These are phyloP conservation scores for Diarsia brunnea DNA, from an alignment of 2,888 invertebrate genomes.

Conservation along the genomic window DNA sequence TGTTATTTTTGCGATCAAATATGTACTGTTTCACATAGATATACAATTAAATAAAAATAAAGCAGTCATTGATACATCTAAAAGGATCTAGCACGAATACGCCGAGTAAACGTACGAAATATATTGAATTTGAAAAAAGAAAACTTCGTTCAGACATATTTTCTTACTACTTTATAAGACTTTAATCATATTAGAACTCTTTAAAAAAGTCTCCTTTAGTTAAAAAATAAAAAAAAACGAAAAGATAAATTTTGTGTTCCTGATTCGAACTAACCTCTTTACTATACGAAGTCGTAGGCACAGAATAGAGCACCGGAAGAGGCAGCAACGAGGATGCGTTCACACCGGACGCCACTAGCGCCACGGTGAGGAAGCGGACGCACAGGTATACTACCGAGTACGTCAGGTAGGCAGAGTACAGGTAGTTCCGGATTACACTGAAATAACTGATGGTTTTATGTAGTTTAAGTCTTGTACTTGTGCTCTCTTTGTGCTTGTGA, in stretches of 20 bases:
- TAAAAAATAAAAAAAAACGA: too few species aligned
- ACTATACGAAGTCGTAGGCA: slow-evolving; percentile 89
- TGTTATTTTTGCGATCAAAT: background rate
- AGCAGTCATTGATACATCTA: background rate
- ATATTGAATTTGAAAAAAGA: background rate
- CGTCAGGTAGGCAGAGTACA: slow-evolving; percentile 85
- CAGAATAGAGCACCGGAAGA: slow-evolving; percentile 88
- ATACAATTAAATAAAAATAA: too few species aligned
- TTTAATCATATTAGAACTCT: background rate
- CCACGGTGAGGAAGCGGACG: slow-evolving; percentile 90
- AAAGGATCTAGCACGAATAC: background rate
- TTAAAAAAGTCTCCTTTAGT: too few species aligned
- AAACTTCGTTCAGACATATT: background rate
- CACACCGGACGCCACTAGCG: slow-evolving; percentile 89
- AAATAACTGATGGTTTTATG: slow-evolving; percentile 33
- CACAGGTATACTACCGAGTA: slow-evolving; percentile 91
- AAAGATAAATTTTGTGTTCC: background rate
- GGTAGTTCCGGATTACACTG: slow-evolving; percentile 68
- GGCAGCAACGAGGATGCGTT: slow-evolving; percentile 88
- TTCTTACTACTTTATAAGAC: background rate
- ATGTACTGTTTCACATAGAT: background rate
- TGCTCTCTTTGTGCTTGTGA: too few species aligned
- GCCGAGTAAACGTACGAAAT: background rate
- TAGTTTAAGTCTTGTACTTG: background rate
- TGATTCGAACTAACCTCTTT: slow-evolving; percentile 84